phyloP scores from a whole-genome alignment of 2,797 vertebrate genomes.

The Pelodytes ibericus region DNA sequence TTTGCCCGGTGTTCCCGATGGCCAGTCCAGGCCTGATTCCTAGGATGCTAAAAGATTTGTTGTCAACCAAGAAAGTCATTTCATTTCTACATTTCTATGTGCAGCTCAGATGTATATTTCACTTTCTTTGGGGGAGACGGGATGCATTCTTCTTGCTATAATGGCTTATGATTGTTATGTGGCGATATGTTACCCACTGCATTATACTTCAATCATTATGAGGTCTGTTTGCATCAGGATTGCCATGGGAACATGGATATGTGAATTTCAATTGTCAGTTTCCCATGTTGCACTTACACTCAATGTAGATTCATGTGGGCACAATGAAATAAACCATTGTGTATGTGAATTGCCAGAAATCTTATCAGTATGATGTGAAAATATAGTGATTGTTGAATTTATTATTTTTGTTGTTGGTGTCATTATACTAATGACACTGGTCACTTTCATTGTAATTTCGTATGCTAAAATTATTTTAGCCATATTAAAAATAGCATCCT shows the following conservation, averaged over 20 bases:
- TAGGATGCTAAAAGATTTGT: slow-evolving; percentile 53
- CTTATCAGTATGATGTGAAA: background rate
- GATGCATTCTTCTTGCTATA: slow-evolving; percentile 11
- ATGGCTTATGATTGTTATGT: slow-evolving; percentile 16
- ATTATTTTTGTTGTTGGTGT: background rate
- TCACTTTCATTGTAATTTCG: background rate
- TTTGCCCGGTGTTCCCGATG: too few species aligned
- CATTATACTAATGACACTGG: background rate
- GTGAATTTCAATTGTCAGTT: background rate
- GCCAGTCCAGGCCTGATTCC: too few species aligned
- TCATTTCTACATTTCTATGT: slow-evolving; percentile 40
- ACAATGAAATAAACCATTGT: too few species aligned
- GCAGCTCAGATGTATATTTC: slow-evolving; percentile 4
- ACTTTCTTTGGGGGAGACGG: background rate
- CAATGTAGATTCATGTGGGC: background rate
- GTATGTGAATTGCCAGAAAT: slow-evolving; percentile 10
- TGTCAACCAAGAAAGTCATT: slow-evolving; percentile 51
- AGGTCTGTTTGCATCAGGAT: slow-evolving; percentile 2
- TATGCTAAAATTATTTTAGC: slow-evolving; percentile 32
- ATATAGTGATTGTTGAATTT: background rate
- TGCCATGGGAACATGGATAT: background rate
- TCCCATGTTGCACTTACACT: background rate
- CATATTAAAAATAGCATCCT: slow-evolving; percentile 52
- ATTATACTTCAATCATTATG: slow-evolving; percentile 5
- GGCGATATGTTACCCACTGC: too few species aligned